These are phyloP conservation scores for Mythimna vitellina DNA, from an alignment of 2,888 invertebrate species.

Conservation along the genomic window DNA sequence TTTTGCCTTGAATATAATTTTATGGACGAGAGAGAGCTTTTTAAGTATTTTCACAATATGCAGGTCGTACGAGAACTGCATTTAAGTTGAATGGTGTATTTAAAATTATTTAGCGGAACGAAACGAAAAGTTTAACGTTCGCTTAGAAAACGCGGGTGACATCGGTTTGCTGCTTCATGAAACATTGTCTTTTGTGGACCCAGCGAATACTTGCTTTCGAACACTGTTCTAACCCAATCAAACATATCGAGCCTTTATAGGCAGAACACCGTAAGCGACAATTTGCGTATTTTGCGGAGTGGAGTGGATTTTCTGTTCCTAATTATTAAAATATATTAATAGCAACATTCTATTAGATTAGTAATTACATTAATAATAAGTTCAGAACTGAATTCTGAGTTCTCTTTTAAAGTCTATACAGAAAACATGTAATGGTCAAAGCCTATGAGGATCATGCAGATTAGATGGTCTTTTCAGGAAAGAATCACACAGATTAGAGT, in stretches of 20 bases:
- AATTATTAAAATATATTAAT: too few species aligned
- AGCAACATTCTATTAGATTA: too few species aligned
- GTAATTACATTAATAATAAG: too few species aligned
- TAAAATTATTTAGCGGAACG: constrained; percentile 21
- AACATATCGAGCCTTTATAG: not conserved
- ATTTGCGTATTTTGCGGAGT: too few species aligned
- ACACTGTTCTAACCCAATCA: not conserved
- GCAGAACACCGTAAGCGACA: too few species aligned
- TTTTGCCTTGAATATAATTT: constrained; percentile 8
- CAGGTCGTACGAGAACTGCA: constrained; percentile 7
- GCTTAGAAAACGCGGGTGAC: constrained; percentile 14
- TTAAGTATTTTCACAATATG: constrained; percentile 12
- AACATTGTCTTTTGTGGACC: constrained; percentile 14
- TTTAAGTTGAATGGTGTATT: constrained; percentile 27
- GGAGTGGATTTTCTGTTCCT: too few species aligned
- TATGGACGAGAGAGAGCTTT: constrained; percentile 4
- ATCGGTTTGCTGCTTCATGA: constrained; percentile 5
- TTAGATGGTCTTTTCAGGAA: too few species aligned
- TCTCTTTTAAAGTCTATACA: too few species aligned
- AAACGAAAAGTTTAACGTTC: constrained; percentile 12
- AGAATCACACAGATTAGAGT: too few species aligned
- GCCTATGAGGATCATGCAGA: too few species aligned
- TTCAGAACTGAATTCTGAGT: too few species aligned
- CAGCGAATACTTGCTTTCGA: not conserved
- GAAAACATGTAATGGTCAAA: too few species aligned